These are phyloP conservation scores for Parelbella ahira DNA, from an alignment of 2,888 invertebrate species.

Conservation along the genomic window DNA sequence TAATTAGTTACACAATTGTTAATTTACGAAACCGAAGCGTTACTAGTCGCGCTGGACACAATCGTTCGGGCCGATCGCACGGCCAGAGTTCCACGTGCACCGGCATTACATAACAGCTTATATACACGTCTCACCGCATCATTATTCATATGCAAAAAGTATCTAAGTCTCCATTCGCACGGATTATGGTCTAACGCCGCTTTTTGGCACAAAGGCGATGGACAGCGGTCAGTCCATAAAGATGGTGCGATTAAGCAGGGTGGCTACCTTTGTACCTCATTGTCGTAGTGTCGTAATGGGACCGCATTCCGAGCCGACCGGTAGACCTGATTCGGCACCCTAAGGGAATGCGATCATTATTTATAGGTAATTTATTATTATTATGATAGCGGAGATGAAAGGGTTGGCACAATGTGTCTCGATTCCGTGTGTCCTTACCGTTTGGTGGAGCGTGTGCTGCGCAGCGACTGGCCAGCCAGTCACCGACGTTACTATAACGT, in stretches of 20 bases:
- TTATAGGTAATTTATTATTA: constrained; percentile 79
- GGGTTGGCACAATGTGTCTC: constrained; percentile 59
- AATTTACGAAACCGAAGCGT: too few relatives aligned
- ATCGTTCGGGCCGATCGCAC: too few relatives aligned
- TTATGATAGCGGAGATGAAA: constrained; percentile 76
- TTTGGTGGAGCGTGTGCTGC: constrained; percentile 49
- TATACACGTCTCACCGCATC: constrained; percentile 31
- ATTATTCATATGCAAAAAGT: constrained; percentile 67
- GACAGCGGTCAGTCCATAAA: constrained; percentile 74
- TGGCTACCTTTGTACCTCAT: constrained; percentile 52
- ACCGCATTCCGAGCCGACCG: constrained; percentile 71
- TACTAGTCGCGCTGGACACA: too few relatives aligned
- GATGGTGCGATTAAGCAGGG: constrained; percentile 69
- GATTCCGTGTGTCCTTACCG: constrained; percentile 67
- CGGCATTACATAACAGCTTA: constrained; percentile 28
- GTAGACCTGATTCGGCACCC: constrained; percentile 59
- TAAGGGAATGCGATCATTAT: constrained; percentile 53
- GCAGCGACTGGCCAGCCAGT: background rate
- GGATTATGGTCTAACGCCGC: constrained; percentile 77
- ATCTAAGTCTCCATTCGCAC: constrained; percentile 49
- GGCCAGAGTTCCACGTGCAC: constrained; percentile 24
- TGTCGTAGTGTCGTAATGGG: constrained; percentile 75
- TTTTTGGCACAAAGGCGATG: constrained; percentile 53
- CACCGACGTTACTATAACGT: too few relatives aligned
- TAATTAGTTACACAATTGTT: too few relatives aligned